phyloP scores from a whole-genome alignment of 2,113 vertebrate genomes.

The Cnemophilus loriae region DNA sequence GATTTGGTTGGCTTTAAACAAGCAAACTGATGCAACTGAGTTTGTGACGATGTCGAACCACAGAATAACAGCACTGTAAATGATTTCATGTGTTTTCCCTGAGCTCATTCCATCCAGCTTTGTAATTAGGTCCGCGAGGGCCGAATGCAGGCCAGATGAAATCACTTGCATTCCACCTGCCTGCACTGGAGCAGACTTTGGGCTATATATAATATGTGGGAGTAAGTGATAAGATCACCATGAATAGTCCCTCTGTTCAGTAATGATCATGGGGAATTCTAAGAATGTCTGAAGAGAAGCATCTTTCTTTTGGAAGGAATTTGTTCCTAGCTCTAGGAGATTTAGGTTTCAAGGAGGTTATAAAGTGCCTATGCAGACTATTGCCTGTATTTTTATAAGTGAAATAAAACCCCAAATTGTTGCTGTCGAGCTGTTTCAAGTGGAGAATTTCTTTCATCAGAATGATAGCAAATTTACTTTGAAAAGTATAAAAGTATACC shows the following conservation, averaged over 20 bases:
- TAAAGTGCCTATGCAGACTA: not conserved
- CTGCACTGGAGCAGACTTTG: not conserved
- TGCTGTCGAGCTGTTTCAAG: not conserved
- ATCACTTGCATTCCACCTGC: constrained; percentile 37
- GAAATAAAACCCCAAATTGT: not conserved
- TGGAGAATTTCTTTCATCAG: not conserved
- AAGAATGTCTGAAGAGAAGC: not conserved
- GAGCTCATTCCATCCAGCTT: not conserved
- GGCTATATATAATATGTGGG: not conserved
- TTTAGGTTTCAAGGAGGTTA: not conserved
- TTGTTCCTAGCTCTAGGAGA: not conserved
- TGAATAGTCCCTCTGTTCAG: not conserved
- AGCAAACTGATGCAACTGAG: not conserved
- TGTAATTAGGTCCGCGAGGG: not conserved
- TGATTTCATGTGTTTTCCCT: not conserved
- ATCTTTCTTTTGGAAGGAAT: constrained; percentile 1
- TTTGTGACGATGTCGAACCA: not conserved
- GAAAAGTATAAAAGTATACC: not conserved
- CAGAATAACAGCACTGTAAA: not conserved
- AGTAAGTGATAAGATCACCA: not conserved
- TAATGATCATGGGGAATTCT: not conserved
- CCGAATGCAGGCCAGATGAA: not conserved
- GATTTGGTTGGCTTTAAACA: not conserved
- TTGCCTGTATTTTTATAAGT: not conserved
- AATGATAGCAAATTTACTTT: not conserved